A percentile compares a stretch with the other conserved stretches of the same genome.
Conservation (phyloP, 2,113 vertebrate genomes). For the Donacobius atricapilla region DNA sequence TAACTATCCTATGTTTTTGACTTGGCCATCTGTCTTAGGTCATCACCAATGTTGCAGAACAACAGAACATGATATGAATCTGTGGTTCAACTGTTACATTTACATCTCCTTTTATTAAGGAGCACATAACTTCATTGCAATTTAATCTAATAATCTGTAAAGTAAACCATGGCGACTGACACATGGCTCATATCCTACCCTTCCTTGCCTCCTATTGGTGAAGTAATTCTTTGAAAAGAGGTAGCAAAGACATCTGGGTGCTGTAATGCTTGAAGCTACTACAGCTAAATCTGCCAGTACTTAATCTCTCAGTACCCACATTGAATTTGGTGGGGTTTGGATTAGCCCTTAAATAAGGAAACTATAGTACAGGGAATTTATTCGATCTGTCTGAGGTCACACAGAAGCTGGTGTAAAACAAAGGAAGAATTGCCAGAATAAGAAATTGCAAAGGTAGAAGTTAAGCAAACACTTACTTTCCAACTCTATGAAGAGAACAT, state of each 20-base stretch:
- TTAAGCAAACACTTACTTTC: not conserved
- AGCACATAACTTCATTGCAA: not conserved
- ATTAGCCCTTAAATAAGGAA: not conserved
- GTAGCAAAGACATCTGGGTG: not conserved
- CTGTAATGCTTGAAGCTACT: not conserved
- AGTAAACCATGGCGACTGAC: not conserved
- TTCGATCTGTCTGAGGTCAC: not conserved
- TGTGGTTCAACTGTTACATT: not conserved
- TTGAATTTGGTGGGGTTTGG: not conserved
- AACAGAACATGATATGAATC: not conserved
- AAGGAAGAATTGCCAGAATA: not conserved
- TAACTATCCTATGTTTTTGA: not conserved
- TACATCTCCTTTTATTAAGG: not conserved
- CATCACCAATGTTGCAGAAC: not conserved
- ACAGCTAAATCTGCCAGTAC: not conserved
- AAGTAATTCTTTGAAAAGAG: not conserved
- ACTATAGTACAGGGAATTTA: not conserved
- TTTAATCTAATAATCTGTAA: not conserved
- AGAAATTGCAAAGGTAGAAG: not conserved
- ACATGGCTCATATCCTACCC: not conserved
- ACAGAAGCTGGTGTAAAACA: not conserved
- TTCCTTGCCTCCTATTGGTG: not conserved
- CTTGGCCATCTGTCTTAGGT: not conserved
- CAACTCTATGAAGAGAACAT: not conserved
- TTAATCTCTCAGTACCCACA: not conserved